Percentiles rank a stretch among this genome's conserved stretches.
Conservation (phyloP, 2,113 vertebrate genomes). For the Chionis minor region DNA sequence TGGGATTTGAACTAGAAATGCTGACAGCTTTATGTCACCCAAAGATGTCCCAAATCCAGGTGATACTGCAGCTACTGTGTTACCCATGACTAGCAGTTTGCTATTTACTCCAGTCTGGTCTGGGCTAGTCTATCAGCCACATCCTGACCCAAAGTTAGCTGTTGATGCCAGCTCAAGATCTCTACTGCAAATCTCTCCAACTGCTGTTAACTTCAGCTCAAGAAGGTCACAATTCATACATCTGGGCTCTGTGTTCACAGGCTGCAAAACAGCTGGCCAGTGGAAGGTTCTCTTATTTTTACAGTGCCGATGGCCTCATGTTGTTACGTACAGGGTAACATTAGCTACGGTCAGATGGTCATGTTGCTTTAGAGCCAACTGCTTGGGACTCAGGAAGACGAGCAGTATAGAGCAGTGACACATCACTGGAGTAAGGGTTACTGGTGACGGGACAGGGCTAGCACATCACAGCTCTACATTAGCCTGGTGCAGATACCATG, state of each 20-base stretch:
- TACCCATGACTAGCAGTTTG: not conserved
- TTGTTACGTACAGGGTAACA: fast-evolving
- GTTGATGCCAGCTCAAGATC: not conserved
- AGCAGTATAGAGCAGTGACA: not conserved
- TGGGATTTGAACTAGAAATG: not conserved
- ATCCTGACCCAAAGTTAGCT: not conserved
- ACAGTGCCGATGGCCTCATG: not conserved
- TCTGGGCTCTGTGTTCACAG: not conserved
- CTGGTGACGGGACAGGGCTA: not conserved
- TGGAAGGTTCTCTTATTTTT: not conserved
- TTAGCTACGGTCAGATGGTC: not conserved
- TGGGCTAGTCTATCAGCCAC: not conserved
- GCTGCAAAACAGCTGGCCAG: not conserved
- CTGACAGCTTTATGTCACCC: not conserved
- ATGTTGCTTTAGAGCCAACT: not conserved
- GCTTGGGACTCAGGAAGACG: not conserved
- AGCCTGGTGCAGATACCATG: not conserved
- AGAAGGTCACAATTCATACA: not conserved
- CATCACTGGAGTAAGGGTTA: not conserved
- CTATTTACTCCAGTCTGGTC: not conserved
- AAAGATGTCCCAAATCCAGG: not conserved
- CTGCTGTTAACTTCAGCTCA: not conserved
- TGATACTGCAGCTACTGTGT: not conserved
- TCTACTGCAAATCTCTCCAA: not conserved
- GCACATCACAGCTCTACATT: not conserved